phyloP scores from a whole-genome alignment of 1,140 invertebrate genomes.

The Apis cerana region DNA sequence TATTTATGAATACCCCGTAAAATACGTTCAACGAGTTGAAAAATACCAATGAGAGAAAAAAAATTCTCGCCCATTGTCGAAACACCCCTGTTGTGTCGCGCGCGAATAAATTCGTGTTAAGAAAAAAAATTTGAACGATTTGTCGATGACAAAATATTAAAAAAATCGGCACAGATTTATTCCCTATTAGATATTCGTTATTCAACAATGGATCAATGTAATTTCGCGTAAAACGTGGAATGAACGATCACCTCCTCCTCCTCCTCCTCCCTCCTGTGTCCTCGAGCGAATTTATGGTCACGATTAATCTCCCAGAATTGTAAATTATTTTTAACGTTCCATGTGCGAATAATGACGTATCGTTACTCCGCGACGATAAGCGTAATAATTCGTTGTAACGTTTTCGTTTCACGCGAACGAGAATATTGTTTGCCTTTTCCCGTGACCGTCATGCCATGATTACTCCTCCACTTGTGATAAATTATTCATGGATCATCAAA shows the following conservation, averaged over 20 bases:
- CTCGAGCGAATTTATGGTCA: not conserved
- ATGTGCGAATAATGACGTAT: not conserved
- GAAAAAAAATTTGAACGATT: not conserved
- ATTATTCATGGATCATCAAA: constrained; percentile 17
- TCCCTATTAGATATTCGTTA: not conserved
- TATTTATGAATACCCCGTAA: not conserved
- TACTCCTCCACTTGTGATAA: constrained; percentile 27
- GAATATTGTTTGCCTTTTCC: constrained; percentile 3
- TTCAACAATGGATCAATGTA: not conserved
- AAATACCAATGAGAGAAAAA: not conserved
- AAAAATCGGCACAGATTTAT: not conserved
- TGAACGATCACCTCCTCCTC: not conserved
- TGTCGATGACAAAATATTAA: not conserved
- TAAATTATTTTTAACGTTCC: constrained; percentile 19
- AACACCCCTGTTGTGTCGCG: not conserved
- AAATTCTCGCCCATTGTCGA: not conserved
- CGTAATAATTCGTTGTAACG: constrained; percentile 63
- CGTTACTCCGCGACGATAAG: constrained; percentile 25
- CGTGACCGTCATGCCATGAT: constrained; percentile 50
- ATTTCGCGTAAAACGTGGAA: not conserved
- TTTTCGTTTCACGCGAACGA: constrained; percentile 49
- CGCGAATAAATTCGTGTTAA: not conserved
- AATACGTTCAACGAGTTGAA: not conserved
- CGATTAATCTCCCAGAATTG: constrained; percentile 14
- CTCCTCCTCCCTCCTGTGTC: too few relatives aligned